Conservation (phyloP, 2,888 invertebrate genomes). For the Drosophila kanekoi region DNA sequence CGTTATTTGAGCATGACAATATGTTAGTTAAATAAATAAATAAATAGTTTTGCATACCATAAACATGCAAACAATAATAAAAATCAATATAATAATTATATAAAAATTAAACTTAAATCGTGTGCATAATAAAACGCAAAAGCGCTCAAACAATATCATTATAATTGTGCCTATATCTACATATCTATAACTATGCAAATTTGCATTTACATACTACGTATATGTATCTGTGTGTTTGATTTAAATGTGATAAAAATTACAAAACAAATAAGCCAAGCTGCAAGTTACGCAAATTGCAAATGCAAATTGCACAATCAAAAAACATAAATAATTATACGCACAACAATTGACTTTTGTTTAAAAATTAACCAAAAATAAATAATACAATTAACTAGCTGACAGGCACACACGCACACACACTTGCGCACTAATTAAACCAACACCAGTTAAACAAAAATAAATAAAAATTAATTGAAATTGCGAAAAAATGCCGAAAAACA, state of each 20-base stretch:
- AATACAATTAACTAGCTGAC: slow-evolving; percentile 61
- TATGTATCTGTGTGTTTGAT: slow-evolving; percentile 35
- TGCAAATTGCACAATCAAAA: slow-evolving; percentile 35
- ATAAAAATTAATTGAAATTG: slow-evolving; percentile 31
- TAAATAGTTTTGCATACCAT: slow-evolving; percentile 64
- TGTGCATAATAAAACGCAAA: slow-evolving; percentile 22
- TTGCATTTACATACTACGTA: slow-evolving; percentile 35
- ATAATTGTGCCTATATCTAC: slow-evolving; percentile 25
- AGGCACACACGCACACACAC: slow-evolving; percentile 29
- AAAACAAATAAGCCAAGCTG: slow-evolving; percentile 63
- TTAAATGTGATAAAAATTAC: slow-evolving; percentile 40
- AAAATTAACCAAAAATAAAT: slow-evolving; percentile 63
- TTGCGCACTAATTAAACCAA: slow-evolving; percentile 45
- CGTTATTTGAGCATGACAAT: slow-evolving; percentile 63
- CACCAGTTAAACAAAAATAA: slow-evolving; percentile 53
- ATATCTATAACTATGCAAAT: slow-evolving; percentile 29
- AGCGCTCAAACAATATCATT: slow-evolving; percentile 42
- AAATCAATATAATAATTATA: slow-evolving; percentile 15
- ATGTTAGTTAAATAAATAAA: slow-evolving; percentile 78
- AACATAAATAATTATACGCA: slow-evolving; percentile 58
- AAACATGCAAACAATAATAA: slow-evolving; percentile 34
- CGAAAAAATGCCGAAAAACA: slow-evolving; percentile 1
- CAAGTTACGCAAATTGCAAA: slow-evolving; percentile 49
- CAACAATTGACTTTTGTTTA: slow-evolving; percentile 66
- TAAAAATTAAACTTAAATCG: slow-evolving; percentile 45